Evolutionary conservation across 2,888 invertebrate genomes (phyloP).

Genomic region (Acheta domesticus): DNA sequence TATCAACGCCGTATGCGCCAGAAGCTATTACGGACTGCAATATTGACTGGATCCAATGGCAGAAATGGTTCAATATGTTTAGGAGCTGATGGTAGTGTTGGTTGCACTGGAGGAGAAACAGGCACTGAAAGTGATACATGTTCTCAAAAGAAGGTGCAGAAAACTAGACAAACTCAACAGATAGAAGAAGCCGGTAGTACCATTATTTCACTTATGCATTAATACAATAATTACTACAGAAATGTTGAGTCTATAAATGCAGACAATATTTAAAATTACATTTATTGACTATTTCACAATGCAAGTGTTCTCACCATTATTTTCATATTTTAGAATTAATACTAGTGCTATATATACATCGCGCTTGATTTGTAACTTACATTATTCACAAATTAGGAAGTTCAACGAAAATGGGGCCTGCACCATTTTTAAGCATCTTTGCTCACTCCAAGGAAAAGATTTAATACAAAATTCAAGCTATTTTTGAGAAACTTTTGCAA

Average conservation of each 20-base stretch:
- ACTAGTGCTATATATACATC: no score
- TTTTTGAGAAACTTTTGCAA: no score
- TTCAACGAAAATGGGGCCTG: no score
- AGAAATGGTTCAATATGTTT: not conserved
- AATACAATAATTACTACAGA: not conserved
- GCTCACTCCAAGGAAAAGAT: no score
- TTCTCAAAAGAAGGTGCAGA: not conserved
- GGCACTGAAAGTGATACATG: constrained; percentile 32
- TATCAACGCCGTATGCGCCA: constrained; percentile 59
- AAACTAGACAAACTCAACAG: constrained; percentile 28
- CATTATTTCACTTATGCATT: not conserved
- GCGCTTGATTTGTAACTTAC: no score
- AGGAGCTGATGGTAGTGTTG: not conserved
- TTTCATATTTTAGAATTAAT: no score
- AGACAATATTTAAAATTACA: no score
- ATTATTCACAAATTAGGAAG: no score
- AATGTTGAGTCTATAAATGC: not conserved
- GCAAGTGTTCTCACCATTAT: no score
- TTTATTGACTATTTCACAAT: no score
- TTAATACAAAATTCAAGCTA: no score
- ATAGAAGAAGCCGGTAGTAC: constrained; percentile 34
- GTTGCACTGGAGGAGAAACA: constrained; percentile 23
- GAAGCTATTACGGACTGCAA: not conserved
- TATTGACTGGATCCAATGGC: not conserved
- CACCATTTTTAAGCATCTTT: no score